phyloP scores from a whole-genome alignment of 2,797 vertebrate species.

The Vespertilio murinus region DNA sequence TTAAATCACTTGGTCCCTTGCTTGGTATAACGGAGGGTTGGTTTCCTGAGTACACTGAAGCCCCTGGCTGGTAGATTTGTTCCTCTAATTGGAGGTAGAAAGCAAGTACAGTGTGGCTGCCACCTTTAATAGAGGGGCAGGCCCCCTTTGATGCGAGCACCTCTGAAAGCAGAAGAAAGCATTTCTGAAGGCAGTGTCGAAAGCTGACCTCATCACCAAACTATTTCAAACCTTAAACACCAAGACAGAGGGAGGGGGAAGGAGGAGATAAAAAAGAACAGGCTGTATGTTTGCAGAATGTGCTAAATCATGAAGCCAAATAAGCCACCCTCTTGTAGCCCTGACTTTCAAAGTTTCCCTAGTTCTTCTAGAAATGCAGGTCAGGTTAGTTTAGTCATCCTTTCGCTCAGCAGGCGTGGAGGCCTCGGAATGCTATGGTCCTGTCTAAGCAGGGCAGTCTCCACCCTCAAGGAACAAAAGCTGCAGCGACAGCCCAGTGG shows the following conservation, averaged over 20 bases:
- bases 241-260: neutral
- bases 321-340: neutral
- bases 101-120: neutral
- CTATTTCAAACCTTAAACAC: neutral
- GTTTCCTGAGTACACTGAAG: neutral
- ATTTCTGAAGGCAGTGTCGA: neutral
- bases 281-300: neutral
- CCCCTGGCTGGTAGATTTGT: neutral
- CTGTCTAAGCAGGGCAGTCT: neutral
- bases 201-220: neutral
- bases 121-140: too few relatives aligned
- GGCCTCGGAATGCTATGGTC: neutral
- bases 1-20: neutral
- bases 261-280: neutral
- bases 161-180: conserved; percentile 20
- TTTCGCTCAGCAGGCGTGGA: neutral
- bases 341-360: neutral
- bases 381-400: neutral
- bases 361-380: neutral
- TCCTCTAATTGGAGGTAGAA: neutral
- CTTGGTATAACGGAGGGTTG: neutral
- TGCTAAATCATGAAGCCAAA: neutral
- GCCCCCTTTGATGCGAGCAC: neutral
- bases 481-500: fast-evolving
- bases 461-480: neutral